These are phyloP conservation scores for Tetanocera ferruginea DNA, from an alignment of 2,888 invertebrate genomes.

Conservation along the genomic window DNA sequence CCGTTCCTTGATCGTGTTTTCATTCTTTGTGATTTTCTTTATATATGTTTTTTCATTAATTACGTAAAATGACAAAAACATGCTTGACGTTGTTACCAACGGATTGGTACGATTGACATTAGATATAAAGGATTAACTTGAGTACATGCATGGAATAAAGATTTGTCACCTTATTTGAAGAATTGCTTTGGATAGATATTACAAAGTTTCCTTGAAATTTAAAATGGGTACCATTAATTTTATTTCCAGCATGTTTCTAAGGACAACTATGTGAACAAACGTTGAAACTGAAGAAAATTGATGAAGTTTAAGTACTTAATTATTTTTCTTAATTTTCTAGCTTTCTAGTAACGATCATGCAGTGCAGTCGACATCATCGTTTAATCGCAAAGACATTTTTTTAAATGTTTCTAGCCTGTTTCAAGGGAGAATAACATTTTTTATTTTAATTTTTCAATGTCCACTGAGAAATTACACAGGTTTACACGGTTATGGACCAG, in stretches of 20 bases:
- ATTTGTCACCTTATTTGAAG: background rate
- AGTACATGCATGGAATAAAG: conserved; percentile 12
- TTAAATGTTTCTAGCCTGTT: no score
- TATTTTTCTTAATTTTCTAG: no score
- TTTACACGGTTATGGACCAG: no score
- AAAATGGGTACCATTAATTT: background rate
- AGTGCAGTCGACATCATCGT: no score
- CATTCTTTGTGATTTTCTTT: conserved; percentile 12
- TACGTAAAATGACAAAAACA: conserved; percentile 39
- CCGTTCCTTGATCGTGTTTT: background rate
- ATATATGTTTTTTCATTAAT: conserved; percentile 41
- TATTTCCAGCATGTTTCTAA: background rate
- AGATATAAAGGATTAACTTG: conserved; percentile 35
- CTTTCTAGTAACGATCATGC: no score
- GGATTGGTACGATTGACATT: conserved; percentile 21
- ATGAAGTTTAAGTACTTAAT: no score
- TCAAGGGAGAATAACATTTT: no score
- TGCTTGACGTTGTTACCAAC: background rate
- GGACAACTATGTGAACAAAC: no score
- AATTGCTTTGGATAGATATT: background rate
- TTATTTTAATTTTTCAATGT: no score
- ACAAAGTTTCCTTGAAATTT: background rate
- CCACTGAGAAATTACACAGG: no score
- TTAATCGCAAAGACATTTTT: no score
- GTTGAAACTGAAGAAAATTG: no score